phyloP scores from a whole-genome alignment of 2,113 vertebrate species.

The Corydoras sp. region DNA sequence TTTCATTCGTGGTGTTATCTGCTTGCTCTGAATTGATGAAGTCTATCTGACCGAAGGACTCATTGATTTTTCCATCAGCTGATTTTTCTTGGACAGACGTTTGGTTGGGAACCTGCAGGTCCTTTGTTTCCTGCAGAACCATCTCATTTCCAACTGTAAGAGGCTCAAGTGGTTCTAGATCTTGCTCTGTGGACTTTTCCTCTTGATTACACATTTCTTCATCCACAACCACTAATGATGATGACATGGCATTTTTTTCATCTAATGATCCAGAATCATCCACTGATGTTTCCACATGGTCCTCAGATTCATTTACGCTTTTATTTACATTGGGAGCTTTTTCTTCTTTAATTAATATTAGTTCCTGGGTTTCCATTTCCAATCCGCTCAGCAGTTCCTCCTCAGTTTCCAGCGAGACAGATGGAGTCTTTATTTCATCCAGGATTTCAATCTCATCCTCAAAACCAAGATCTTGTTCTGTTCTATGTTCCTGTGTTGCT shows the following conservation, averaged over 20 bases:
- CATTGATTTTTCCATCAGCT: not conserved
- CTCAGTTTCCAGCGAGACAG: not conserved
- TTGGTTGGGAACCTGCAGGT: not conserved
- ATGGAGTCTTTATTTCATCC: not conserved
- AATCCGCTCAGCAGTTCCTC: conserved; percentile 12
- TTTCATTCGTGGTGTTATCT: not conserved
- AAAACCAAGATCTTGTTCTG: conserved; percentile 1
- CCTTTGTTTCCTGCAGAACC: not conserved
- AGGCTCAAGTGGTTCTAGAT: not conserved
- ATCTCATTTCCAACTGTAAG: not conserved
- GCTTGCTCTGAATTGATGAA: not conserved
- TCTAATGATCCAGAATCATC: not conserved
- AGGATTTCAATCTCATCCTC: not conserved
- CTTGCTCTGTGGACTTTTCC: not conserved
- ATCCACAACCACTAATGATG: not conserved
- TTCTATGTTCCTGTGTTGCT: not conserved
- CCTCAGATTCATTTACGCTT: too few species aligned
- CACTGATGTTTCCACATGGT: not conserved
- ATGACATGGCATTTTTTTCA: not conserved
- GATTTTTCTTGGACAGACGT: too few species aligned
- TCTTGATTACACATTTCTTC: not conserved
- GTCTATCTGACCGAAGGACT: not conserved
- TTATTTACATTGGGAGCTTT: conserved; percentile 36
- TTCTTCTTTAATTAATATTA: conserved; percentile 29
- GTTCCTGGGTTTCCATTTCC: conserved; percentile 18